Base-by-base conservation (phyloP, 2,797 vertebrate genomes). In the Sitta carolinensis region DNA sequence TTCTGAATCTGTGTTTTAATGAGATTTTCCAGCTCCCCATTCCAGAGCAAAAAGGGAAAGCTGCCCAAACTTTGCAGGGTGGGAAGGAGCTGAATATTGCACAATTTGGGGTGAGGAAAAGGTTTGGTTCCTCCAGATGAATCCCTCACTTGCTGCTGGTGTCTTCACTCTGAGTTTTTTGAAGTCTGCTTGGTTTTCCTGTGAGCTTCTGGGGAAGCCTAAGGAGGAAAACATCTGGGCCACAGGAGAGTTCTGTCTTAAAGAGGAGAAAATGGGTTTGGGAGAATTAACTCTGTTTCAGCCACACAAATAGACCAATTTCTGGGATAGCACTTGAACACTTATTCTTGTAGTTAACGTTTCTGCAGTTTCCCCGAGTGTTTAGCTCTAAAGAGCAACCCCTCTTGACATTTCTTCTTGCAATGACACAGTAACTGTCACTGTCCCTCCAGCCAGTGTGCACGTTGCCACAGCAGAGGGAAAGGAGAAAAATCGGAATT, bases 401-500 rank as follows among this genome's bases (percentile, higher is more conserved):
- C 16, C 50, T 40, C 8, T 30, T n/a, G 26, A n/a, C 63, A 5
- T 51, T 79, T 38, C 45, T 47, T 50, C 47, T 68, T 26, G 19
- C 73, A 48, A 2, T 17, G 38, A 1, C 29, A 13, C 3, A 2
- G 22, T 19, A 22, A 36, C 34, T 88, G 23, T 32, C 62, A n/a
- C 81, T 89, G 51, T 47, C 64, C 59, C 84, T 75, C 8, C 68
- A 88, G 62, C 91, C 87, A 50, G 20, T 1, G 9, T 13, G 76
- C 76, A 29, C 22, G 0, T 69, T 62, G 79, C 92, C 92, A 88
- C 84, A 87, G 92, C 25, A 13, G 40, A 94, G 82, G 90, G 45
- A n/a, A 91, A 92, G 82, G 86, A 97, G 96, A 87, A 93, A 96
- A 97, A 98, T 98, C 75, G 32, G 96, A 95, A 98, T 98, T 98